phyloP scores from a whole-genome alignment of 53 echinoderm and acorn worm species.

The Henricia sp. region DNA sequence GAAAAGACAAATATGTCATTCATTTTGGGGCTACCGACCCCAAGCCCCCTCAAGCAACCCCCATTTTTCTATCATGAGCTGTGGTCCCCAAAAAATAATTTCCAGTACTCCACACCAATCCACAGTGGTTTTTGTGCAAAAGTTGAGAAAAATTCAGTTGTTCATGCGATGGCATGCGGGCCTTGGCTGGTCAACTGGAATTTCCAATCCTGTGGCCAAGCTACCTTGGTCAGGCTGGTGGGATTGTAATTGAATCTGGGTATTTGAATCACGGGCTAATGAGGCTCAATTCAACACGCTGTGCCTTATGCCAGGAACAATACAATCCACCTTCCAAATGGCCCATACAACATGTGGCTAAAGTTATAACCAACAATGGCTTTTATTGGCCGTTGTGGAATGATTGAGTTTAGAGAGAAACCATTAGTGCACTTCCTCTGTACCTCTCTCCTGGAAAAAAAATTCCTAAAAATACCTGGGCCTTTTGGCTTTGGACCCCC shows the following conservation, averaged over 20 bases:
- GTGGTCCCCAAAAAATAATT: no score
- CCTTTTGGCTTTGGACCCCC: conserved; percentile 53
- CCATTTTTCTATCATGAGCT: no score
- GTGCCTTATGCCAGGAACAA: neutral
- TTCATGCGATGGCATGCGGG: no score
- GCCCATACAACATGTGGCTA: conserved; percentile 30
- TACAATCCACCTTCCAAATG: conserved; percentile 19
- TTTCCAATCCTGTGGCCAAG: no score
- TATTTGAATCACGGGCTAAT: neutral
- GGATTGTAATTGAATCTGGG: neutral
- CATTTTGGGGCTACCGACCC: no score
- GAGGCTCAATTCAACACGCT: conserved; percentile 1
- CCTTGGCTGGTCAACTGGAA: no score
- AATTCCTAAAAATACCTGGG: conserved; percentile 30
- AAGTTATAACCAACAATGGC: conserved; percentile 26
- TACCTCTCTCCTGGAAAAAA: neutral
- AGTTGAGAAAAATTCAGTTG: no score
- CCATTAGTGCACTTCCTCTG: neutral
- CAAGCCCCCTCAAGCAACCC: no score
- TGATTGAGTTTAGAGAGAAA: conserved; percentile 12
- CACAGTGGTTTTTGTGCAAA: no score
- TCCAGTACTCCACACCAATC: no score
- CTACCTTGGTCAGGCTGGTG: neutral
- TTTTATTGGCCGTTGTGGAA: conserved; percentile 26
- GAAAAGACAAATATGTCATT: no score